These are phyloP conservation scores for Falco columbarius DNA, from an alignment of 2,797 vertebrate genomes.

Conservation along the genomic window DNA sequence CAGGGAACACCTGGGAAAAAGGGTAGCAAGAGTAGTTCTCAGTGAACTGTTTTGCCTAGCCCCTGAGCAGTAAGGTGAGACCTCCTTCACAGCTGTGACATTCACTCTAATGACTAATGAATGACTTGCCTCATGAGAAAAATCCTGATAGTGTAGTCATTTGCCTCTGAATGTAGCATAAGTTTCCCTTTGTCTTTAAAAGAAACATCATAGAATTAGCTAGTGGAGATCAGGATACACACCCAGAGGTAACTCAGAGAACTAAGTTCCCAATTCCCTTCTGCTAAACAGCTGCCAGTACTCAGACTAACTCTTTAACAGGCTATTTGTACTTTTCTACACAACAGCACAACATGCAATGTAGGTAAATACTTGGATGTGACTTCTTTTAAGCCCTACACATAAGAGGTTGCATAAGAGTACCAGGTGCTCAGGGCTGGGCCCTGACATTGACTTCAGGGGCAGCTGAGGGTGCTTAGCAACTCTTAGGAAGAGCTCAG, in stretches of 20 bases:
- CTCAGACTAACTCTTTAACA: neutral
- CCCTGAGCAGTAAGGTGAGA: neutral
- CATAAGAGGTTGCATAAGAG: accelerated
- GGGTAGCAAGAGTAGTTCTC: neutral
- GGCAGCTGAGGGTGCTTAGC: neutral
- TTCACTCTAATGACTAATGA: neutral
- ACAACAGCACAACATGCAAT: neutral
- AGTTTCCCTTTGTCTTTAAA: neutral
- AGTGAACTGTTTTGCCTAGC: neutral
- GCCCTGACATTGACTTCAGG: neutral
- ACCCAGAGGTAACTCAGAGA: neutral
- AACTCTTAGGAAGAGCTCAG: neutral
- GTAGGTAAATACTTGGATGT: neutral
- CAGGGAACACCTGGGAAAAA: neutral
- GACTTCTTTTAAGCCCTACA: neutral
- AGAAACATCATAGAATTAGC: neutral
- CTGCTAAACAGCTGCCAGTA: neutral
- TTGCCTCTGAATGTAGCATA: neutral
- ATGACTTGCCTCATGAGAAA: neutral
- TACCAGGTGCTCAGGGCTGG: neutral
- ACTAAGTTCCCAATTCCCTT: neutral
- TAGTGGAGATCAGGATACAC: neutral
- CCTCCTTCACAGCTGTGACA: neutral
- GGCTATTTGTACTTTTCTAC: neutral
- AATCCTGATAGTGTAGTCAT: neutral